phyloP scores from a whole-genome alignment of 1,140 invertebrate species.

The Heliconius hewitsoni region DNA sequence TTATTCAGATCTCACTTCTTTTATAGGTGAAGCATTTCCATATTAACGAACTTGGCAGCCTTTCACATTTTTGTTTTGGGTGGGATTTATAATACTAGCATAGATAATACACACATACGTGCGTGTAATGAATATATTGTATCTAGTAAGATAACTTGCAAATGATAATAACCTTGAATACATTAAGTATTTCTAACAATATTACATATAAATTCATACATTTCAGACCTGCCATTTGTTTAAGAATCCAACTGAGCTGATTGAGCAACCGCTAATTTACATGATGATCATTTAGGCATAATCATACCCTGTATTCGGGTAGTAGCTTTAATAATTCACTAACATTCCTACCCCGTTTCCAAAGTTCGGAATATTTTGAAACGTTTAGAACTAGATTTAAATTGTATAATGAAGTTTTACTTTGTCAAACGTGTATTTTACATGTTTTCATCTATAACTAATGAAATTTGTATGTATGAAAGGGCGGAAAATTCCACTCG shows the following conservation, averaged over 20 bases:
- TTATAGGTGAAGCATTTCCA: too few relatives aligned
- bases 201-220: conserved; percentile 16
- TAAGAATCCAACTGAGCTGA: conserved; percentile 3
- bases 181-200: background rate
- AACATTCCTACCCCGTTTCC: background rate
- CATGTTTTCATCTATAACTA: background rate
- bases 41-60: too few relatives aligned
- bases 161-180: background rate
- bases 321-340: conserved; percentile 2
- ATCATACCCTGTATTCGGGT: background rate
- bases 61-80: too few relatives aligned
- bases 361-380: conserved; percentile 10
- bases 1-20: too few relatives aligned
- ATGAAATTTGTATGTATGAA: background rate
- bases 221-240: background rate
- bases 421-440: background rate
- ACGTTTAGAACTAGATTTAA: background rate
- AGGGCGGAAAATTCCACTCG: too few relatives aligned
- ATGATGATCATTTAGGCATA: background rate
- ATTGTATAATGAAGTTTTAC: conserved; percentile 2
- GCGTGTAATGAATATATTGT: too few relatives aligned
- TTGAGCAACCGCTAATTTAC: conserved; percentile 13
- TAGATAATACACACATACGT: too few relatives aligned
- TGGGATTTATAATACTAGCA: too few relatives aligned
- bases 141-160: too few relatives aligned